Percentiles rank a stretch among this genome's conserved stretches.
phyloP scores from a whole-genome alignment of 2,113 vertebrate genomes.

The Gallinago media region DNA sequence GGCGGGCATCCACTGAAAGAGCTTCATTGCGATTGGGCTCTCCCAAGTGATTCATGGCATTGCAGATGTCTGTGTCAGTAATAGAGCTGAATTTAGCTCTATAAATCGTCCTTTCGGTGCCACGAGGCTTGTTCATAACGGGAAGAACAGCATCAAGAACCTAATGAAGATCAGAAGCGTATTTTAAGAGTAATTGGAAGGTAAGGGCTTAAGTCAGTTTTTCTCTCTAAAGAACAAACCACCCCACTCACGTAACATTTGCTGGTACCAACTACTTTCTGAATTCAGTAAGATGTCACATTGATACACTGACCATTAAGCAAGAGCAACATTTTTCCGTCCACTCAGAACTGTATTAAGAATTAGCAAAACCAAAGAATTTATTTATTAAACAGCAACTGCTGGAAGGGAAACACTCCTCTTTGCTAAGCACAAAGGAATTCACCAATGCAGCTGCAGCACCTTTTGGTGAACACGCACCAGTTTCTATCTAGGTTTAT shows the following conservation, averaged over 20 bases:
- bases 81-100: conserved; percentile 98
- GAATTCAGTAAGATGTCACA: neutral
- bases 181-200: neutral
- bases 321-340: neutral
- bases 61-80: conserved; percentile 94
- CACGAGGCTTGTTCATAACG: conserved; percentile 84
- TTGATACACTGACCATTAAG: neutral
- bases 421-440: neutral
- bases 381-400: neutral
- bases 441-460: neutral
- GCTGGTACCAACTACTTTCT: neutral
- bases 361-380: neutral
- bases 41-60: conserved; percentile 90
- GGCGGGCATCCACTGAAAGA: conserved; percentile 93
- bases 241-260: neutral
- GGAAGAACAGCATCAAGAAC: conserved; percentile 91
- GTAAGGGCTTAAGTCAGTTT: neutral
- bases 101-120: conserved; percentile 79
- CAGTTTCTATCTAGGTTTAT: neutral
- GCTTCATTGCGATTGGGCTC: conserved; percentile 95
- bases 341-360: neutral
- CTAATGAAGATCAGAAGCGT: conserved; percentile 62
- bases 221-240: neutral
- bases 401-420: neutral
- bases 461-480: neutral